Evolutionary conservation across 2,797 vertebrate genomes (phyloP), one percentile per base, ranked within the genome.

Genomic region (Danio aesculapii): DNA sequence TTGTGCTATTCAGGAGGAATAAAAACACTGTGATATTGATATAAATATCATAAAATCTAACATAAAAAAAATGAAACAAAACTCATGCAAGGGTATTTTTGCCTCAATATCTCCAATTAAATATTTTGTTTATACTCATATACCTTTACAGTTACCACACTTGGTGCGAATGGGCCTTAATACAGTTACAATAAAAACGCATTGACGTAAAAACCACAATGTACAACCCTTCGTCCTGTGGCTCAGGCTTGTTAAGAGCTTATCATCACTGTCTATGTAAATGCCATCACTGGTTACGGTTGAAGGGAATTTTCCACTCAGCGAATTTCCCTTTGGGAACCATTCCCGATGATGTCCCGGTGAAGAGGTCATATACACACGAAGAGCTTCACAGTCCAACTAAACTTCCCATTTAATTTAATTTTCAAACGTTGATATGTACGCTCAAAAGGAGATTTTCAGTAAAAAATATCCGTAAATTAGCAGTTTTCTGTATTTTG

Each of bases 191-290:
- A 30, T 30, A 30, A 30, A 30, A 43, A 75, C n/a, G 19, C 10
- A 17, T 11, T 61, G 44, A 53, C 5, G 44, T 74, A 59, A 59
- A 57, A 17, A 14, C 6, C 52, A 43, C 11, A 41, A 59, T 64
- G 2, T 46, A 61, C 12, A 68, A 46, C 19, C 30, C 55, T 75
- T 39, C 63, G 43, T 10, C 16, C 67, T 49, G 47, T 46, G 58
- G 43, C 73, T 77, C 62, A 68, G 17, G 19, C 30, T 55, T 30
- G 30, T 30, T 1, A 13, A 41, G n/a, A 39, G 44, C 58, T 64
- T 84, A 85, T 85, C 83, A 76, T 17, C n/a, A 43, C 16, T 16
- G 14, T 10, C 39, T 61, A 83, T 79, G 81, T 59, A 85, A 86
- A 86, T 86, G 41, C 43, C 0, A 21, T 44, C 17, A 17, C 44